These are phyloP conservation scores for Vireo griseus DNA, from an alignment of 2,797 vertebrate genomes.

Conservation along the genomic window DNA sequence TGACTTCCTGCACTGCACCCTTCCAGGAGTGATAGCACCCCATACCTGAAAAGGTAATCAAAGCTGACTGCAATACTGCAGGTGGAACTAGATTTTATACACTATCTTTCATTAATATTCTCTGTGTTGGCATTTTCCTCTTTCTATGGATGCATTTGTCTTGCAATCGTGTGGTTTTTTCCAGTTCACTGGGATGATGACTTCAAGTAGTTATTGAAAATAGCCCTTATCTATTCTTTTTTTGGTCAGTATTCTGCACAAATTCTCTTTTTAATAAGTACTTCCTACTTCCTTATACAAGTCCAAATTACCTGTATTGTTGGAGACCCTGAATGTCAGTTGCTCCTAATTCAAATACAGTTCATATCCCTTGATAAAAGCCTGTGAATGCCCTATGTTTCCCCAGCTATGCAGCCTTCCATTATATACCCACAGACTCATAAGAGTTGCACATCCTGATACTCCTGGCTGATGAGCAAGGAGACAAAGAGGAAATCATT, in stretches of 20 bases:
- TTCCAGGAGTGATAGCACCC: background rate
- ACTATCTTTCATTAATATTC: slow-evolving; percentile 20
- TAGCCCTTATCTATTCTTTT: slow-evolving; percentile 20
- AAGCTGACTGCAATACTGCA: slow-evolving; percentile 11
- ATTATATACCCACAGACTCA: background rate
- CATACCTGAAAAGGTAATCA: background rate
- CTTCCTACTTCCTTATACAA: slow-evolving; percentile 37
- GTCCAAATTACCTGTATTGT: slow-evolving; percentile 37
- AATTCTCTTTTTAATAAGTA: slow-evolving; percentile 53
- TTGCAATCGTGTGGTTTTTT: background rate
- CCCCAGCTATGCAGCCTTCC: background rate
- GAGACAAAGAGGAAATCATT: slow-evolving; percentile 39
- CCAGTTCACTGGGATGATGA: background rate
- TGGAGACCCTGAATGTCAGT: slow-evolving; percentile 33
- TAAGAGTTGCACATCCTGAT: background rate
- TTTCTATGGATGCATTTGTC: slow-evolving; percentile 1
- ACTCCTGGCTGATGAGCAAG: background rate
- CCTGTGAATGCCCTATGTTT: slow-evolving; percentile 10
- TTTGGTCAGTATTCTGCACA: slow-evolving; percentile 48
- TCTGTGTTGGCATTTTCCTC: slow-evolving; percentile 8
- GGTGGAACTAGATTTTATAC: slow-evolving; percentile 11
- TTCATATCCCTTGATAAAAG: slow-evolving; percentile 8
- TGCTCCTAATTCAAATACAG: slow-evolving; percentile 24
- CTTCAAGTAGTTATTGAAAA: slow-evolving; percentile 56
- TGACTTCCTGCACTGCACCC: background rate